These are phyloP conservation scores for Drosophila eugracilis DNA, from an alignment of 1,140 invertebrate species.

Conservation along the genomic window DNA sequence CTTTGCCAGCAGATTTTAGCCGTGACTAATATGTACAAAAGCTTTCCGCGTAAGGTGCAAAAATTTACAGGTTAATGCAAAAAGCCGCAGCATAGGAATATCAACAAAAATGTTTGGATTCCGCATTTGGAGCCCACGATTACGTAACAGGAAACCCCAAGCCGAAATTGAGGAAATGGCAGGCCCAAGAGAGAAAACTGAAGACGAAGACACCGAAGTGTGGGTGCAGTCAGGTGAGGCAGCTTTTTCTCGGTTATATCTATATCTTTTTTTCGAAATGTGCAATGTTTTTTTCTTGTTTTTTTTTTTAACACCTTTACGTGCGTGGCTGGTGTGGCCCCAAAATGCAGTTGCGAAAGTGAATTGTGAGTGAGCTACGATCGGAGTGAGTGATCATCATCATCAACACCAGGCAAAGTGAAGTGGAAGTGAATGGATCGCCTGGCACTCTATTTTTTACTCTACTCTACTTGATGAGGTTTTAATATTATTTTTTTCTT, in stretches of 20 bases:
- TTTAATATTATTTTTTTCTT: slow-evolving; percentile 46
- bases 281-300: slow-evolving; percentile 65
- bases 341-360: slow-evolving; percentile 79
- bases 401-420: slow-evolving; percentile 43
- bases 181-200: slow-evolving; percentile 52
- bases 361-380: slow-evolving; percentile 48
- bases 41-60: slow-evolving; percentile 62
- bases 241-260: slow-evolving; percentile 32
- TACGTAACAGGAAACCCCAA: slow-evolving; percentile 58
- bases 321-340: slow-evolving; percentile 50
- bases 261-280: slow-evolving; percentile 55
- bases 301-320: slow-evolving; percentile 51
- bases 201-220: slow-evolving; percentile 29
- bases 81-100: slow-evolving; percentile 30
- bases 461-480: slow-evolving; percentile 56
- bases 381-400: slow-evolving; percentile 41
- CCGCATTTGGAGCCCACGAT: slow-evolving; percentile 32
- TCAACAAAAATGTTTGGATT: slow-evolving; percentile 14
- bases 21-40: slow-evolving; percentile 43
- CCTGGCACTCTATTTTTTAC: slow-evolving; percentile 22
- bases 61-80: slow-evolving; percentile 67
- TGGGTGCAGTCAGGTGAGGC: slow-evolving; percentile 64
- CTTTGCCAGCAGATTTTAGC: not conserved
- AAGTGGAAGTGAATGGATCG: slow-evolving; percentile 60
- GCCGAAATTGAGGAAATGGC: slow-evolving; percentile 61